phyloP scores from a whole-genome alignment of 2,113 vertebrate species.

The Triplophysa siluroides region DNA sequence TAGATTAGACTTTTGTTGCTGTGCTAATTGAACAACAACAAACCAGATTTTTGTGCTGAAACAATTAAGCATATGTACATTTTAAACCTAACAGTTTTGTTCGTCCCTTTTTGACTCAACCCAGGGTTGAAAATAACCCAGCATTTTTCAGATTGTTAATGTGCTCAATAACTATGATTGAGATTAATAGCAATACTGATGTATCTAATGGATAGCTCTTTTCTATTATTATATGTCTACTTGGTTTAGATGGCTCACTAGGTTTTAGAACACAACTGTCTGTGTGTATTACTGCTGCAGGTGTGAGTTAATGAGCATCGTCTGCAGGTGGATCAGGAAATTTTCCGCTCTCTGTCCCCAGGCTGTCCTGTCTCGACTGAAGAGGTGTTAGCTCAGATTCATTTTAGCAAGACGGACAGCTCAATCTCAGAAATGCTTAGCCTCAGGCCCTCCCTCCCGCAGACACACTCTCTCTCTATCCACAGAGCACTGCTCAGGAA shows the following conservation, averaged over 20 bases:
- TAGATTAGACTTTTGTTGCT: too few species aligned
- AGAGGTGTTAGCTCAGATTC: conserved; percentile 79
- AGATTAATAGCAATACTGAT: too few species aligned
- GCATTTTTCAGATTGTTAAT: too few species aligned
- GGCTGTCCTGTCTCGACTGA: conserved; percentile 69
- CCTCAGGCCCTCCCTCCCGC: conserved; percentile 75
- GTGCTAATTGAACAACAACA: too few species aligned
- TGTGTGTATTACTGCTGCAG: background rate
- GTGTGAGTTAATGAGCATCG: conserved; percentile 53
- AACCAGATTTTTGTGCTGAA: too few species aligned
- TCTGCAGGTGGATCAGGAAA: conserved; percentile 47
- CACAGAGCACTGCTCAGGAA: conserved; percentile 65
- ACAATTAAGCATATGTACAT: too few species aligned
- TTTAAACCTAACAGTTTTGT: too few species aligned
- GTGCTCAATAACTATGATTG: too few species aligned
- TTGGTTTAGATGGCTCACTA: background rate
- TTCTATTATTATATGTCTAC: too few species aligned
- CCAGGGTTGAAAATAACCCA: too few species aligned
- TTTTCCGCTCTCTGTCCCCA: conserved; percentile 39
- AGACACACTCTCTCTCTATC: conserved; percentile 61
- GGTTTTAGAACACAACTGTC: background rate
- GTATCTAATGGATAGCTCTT: too few species aligned
- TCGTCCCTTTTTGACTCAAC: too few species aligned
- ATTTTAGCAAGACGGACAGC: conserved; percentile 83
- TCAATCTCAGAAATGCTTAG: conserved; percentile 80